Evolutionary conservation across 1,140 invertebrate genomes (phyloP).

Genomic region (Panulirus ornatus): DNA sequence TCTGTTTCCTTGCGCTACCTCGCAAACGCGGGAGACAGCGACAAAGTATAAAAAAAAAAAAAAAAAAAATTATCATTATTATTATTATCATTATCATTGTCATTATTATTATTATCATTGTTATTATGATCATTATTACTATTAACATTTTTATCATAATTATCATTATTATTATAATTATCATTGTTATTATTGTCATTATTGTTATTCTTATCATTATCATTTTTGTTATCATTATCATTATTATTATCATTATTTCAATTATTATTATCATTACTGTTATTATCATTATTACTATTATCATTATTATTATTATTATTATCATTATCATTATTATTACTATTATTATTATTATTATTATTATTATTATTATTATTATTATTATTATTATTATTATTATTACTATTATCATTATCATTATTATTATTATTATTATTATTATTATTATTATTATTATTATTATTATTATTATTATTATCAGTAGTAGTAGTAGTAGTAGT

Average conservation of each 20-base stretch:
- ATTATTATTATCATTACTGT: neutral
- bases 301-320: neutral
- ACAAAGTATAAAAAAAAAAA: no score
- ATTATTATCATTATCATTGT: neutral
- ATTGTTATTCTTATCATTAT: conserved; percentile 10
- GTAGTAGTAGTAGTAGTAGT: no score
- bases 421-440: no score
- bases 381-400: no score
- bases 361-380: no score
- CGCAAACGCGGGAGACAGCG: no score
- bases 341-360: conserved; percentile 21
- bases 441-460: no score
- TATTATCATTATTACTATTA: neutral
- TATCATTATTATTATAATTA: conserved; percentile 25
- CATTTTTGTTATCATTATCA: no score
- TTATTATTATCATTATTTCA: conserved; percentile 6
- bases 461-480: no score
- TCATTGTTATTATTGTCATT: conserved; percentile 38
- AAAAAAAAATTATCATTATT: no score
- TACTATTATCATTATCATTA: no score
- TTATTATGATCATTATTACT: neutral
- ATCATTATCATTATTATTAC: neutral
- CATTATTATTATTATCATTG: conserved; percentile 2
- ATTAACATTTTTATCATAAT: conserved; percentile 17
- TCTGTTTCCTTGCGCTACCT: no score